Conservation (phyloP, 1,140 invertebrate genomes). For the Polyergus mexicanus region DNA sequence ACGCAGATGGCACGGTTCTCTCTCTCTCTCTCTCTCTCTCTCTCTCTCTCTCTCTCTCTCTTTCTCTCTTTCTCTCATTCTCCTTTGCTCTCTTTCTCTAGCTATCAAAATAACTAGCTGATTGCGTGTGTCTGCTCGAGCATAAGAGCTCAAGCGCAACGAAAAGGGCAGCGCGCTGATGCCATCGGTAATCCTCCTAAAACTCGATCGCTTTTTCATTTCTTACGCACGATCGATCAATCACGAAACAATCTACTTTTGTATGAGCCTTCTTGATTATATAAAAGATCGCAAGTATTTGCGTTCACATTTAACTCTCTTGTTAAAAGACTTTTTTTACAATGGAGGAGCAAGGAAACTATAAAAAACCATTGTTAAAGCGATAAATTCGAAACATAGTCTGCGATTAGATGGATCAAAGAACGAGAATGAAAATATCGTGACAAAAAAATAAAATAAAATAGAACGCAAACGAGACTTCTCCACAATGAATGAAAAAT, state of each 20-base stretch:
- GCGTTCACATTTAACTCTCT: neutral
- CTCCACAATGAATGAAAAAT: neutral
- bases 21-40: neutral
- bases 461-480: constrained; percentile 5
- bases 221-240: constrained; percentile 50
- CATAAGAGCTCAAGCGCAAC: constrained; percentile 40
- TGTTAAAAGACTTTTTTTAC: neutral
- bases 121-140: constrained; percentile 69
- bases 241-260: constrained; percentile 24
- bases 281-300: constrained; percentile 26
- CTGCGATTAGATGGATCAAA: neutral
- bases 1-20: constrained; percentile 61
- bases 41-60: neutral
- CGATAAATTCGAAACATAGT: constrained; percentile 7
- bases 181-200: constrained; percentile 45
- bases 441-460: constrained; percentile 35
- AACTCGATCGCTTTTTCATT: constrained; percentile 53
- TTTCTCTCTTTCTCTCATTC: neutral
- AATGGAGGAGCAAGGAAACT: neutral
- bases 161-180: constrained; percentile 38
- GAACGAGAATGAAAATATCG: constrained; percentile 14
- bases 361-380: neutral
- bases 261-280: neutral
- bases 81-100: neutral
- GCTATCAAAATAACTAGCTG: constrained; percentile 75